Evolutionary conservation across 2,888 invertebrate genomes (phyloP).

Genomic region (Gandaritis pyraliata): DNA sequence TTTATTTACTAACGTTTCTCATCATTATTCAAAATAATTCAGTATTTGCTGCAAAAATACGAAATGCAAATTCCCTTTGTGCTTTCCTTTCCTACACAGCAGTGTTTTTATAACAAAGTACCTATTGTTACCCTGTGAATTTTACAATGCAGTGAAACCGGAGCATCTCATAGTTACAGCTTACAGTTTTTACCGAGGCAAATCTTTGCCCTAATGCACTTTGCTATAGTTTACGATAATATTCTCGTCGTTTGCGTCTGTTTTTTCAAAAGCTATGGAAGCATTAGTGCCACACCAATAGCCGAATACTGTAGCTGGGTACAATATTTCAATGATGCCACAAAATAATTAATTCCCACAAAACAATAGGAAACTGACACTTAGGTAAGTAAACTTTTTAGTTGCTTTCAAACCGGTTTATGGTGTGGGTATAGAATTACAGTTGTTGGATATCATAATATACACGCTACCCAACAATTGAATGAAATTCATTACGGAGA

Average conservation of each 20-base stretch:
- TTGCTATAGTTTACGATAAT: background rate
- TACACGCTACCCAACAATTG: background rate
- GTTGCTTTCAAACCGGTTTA: conserved; percentile 24
- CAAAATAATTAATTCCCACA: conserved; percentile 48
- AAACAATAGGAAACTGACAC: conserved; percentile 47
- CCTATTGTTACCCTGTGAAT: conserved; percentile 29
- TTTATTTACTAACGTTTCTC: conserved; percentile 2
- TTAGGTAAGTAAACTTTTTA: no score
- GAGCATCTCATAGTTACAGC: conserved; percentile 12
- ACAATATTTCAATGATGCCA: conserved; percentile 42
- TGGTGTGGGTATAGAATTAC: conserved; percentile 42
- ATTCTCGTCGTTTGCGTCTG: background rate
- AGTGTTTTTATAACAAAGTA: conserved; percentile 22
- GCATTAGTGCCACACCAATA: conserved; percentile 3
- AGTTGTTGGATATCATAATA: conserved; percentile 3
- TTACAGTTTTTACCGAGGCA: background rate
- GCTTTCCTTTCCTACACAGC: conserved; percentile 17
- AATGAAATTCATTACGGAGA: conserved; percentile 22
- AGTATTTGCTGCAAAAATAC: conserved; percentile 22
- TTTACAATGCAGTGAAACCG: conserved; percentile 21
- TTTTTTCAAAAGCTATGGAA: background rate
- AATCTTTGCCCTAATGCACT: background rate
- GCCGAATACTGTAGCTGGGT: conserved; percentile 1
- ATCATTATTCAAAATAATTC: conserved; percentile 3
- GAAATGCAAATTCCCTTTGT: conserved; percentile 28